A percentile compares a stretch with the other conserved stretches of the same genome.
These are phyloP conservation scores for Elegia similella DNA, from an alignment of 2,888 invertebrate genomes.

Conservation along the genomic window DNA sequence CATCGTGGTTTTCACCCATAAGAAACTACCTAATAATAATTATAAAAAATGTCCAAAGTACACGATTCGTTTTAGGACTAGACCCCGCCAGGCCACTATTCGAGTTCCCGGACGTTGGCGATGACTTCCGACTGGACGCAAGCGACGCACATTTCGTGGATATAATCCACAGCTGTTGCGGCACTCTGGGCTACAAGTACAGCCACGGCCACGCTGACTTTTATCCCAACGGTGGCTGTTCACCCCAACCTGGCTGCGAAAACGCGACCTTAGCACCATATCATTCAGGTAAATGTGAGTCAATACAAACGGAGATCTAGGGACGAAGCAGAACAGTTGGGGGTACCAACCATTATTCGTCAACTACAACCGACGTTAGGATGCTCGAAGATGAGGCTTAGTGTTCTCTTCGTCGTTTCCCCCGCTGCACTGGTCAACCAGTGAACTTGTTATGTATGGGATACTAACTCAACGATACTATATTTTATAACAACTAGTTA, in stretches of 20 bases:
- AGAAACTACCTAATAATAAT: too few species aligned
- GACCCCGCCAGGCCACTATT: conserved; percentile 87
- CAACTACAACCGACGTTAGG: too few species aligned
- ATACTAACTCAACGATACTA: too few species aligned
- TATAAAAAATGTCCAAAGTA: not conserved
- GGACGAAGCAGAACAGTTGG: not conserved
- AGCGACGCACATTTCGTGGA: conserved; percentile 88
- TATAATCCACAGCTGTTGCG: conserved; percentile 87
- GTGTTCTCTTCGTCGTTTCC: too few species aligned
- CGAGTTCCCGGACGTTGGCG: conserved; percentile 64
- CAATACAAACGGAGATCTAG: not conserved
- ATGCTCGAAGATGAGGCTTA: too few species aligned
- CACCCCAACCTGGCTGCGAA: conserved; percentile 86
- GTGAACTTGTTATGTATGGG: too few species aligned
- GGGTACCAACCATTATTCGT: too few species aligned
- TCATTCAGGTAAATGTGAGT: not conserved
- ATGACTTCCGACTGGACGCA: conserved; percentile 73
- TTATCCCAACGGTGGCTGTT: conserved; percentile 86
- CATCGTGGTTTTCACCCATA: too few species aligned
- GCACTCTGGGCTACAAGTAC: conserved; percentile 81
- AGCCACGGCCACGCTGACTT: conserved; percentile 88
- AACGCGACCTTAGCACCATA: conserved; percentile 24
- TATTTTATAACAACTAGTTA: too few species aligned
- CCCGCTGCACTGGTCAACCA: too few species aligned
- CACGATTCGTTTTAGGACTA: conserved; percentile 49